A percentile compares a stretch with the other conserved stretches of the same genome.
These are phyloP conservation scores for Irena cyanogastra DNA, from an alignment of 2,113 vertebrate species.

Conservation along the genomic window DNA sequence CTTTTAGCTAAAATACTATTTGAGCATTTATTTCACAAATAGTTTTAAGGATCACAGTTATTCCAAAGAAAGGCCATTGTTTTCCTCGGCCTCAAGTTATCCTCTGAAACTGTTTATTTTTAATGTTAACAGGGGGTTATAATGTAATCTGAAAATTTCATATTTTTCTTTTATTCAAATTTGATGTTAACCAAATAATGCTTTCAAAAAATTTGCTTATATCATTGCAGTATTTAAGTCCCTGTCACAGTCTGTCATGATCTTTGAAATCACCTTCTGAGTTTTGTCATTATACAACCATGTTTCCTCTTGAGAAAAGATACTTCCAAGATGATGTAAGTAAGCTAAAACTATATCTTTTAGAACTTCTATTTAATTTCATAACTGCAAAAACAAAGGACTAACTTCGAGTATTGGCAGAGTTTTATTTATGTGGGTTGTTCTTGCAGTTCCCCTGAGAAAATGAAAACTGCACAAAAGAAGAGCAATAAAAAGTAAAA, in stretches of 20 bases:
- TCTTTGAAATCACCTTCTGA: neutral
- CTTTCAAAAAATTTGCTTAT: neutral
- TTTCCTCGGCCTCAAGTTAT: neutral
- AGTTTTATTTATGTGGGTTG: neutral
- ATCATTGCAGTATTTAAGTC: neutral
- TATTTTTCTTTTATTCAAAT: neutral
- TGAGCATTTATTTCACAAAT: neutral
- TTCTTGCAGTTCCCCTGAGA: neutral
- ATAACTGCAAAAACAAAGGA: neutral
- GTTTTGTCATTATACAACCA: neutral
- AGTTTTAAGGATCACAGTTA: neutral
- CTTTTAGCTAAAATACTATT: neutral
- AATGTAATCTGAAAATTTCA: neutral
- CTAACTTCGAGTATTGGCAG: neutral
- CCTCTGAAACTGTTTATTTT: neutral
- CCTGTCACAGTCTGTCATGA: neutral
- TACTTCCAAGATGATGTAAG: neutral
- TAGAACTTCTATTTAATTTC: neutral
- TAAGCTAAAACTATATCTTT: neutral
- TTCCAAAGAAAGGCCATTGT: neutral
- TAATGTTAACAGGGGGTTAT: accelerated
- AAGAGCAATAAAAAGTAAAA: neutral
- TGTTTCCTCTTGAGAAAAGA: neutral
- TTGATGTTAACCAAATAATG: neutral
- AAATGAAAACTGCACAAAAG: neutral